Base-by-base conservation (phyloP, 1,140 invertebrate species). In the Rhagoletis pomonella region DNA sequence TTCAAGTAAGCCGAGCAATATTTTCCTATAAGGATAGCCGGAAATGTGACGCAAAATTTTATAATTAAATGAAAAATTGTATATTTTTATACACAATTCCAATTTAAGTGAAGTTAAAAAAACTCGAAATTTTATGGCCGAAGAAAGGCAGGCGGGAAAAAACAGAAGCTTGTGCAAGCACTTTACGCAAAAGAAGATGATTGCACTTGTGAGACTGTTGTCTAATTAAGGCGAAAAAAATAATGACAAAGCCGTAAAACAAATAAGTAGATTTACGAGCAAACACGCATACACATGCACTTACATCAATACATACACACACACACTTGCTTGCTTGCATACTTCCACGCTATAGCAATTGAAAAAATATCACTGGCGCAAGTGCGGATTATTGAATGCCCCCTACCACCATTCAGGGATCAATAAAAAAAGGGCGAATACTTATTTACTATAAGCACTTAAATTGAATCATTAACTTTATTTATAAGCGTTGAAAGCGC, bases 401-500 rank as follows among this genome's bases (percentile, higher is more conserved):
- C 19, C 7, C 17, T 29, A 29, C 29, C 29, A 29, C 29, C 19
- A 7, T 12, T 55, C 50, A 19, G 7, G 10, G 17, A 19, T 55
- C 7, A 14, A n/a, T 10, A 29, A 29, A 50, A 10, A 17, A 77
- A 77, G 69, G 69, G 17, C 47, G 44, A 10, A n/a, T 17, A 12
- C 60, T 12, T 64, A 12, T 29, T 29, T 29, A 29, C 29, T 12
- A 17, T 64, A 64, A 4, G 17, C 62, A 64, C 10, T 64, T 64
- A 17, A 17, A 17, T 5, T 42, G 5, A 29, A 29, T 29, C 29
- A 69, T 86, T 86, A 67, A 69, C 2, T 86, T 65, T 47, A 86
- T 86, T 86, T 69, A 86, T 86, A n/a, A 50, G 86, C 86, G 60
- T 86, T 86, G 86, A 86, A 86, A 86, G 86, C 64, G 47, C 39